Base-by-base conservation (phyloP, 2,888 invertebrate species). In the Phlogophora meticulosa region DNA sequence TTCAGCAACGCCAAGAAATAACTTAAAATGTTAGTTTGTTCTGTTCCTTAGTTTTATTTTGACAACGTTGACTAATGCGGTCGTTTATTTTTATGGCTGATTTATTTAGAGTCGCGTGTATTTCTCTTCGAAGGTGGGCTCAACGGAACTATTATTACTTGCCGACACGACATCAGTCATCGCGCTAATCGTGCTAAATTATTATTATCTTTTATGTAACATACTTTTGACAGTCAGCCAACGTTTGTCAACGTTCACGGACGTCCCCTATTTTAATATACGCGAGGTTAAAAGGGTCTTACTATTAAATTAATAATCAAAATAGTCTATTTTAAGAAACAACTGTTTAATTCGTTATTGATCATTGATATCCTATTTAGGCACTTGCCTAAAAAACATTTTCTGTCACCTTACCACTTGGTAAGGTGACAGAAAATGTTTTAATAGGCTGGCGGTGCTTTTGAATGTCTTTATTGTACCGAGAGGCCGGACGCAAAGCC, bases 41-140 rank as follows among this genome's bases (percentile, higher is more conserved):
- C 92, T 91, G 90, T 91, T 90, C 91, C 87, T 84, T 87, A 87
- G 89, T 91, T 91, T 91, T 94, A 93, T 94, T 95, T 93, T 94
- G 94, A 94, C 95, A 94, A 85, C 88, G 92, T 91, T 94, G 94
- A 95, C 92, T 93, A 94, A 94, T 94, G 93, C 89, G 89, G 87
- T 89, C 93, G 93, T 94, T 95, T 95, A 95, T 94, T 94, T 94
- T 94, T 93, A 94, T 93, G 64, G 90, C 90, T 89, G 89, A 90
- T 92, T 92, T 93, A 93, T 94, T 93, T 92, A 89, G 87, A 92
- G 91, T 87, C 89, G 90, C 89, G 89, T 92, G 90, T 90, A 88
- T 91, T 91, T 86, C 88, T 88, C 86, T 87, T 87, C 87, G 87
- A 87, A 88, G 92, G 91, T 91, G 90, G 90, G 90, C 90, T 87